These are phyloP conservation scores for Papilio polyxenes DNA, from an alignment of 1,140 invertebrate species.

Conservation along the genomic window DNA sequence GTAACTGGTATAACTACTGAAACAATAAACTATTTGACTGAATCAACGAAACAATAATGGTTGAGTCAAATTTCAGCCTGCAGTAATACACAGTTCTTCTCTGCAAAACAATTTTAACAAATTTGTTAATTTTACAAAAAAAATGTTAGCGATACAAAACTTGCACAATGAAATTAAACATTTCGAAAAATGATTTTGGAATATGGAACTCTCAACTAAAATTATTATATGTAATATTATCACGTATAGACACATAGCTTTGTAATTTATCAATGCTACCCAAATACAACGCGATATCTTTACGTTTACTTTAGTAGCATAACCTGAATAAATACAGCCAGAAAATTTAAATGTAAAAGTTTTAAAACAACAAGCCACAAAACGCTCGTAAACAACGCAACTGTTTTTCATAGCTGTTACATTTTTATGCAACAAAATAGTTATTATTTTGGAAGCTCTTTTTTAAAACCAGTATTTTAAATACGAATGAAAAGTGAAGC, in stretches of 20 bases:
- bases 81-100: background rate
- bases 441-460: constrained; percentile 10
- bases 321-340: background rate
- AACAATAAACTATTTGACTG: background rate
- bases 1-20: background rate
- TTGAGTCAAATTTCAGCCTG: background rate
- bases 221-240: no score
- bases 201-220: no score
- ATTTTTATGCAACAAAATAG: background rate
- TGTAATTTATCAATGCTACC: no score
- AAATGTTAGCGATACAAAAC: background rate
- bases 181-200: background rate
- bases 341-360: background rate
- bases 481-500: background rate
- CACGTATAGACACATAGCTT: no score
- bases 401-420: constrained; percentile 5
- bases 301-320: no score
- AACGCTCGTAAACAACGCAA: constrained; percentile 3
- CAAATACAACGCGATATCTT: no score
- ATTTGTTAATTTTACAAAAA: background rate
- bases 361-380: background rate
- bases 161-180: background rate
- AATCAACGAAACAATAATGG: background rate
- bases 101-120: background rate
- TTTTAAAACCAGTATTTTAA: background rate